Evolutionary conservation across 2,797 vertebrate genomes (phyloP).

Genomic region (Protosalanx chinensis): DNA sequence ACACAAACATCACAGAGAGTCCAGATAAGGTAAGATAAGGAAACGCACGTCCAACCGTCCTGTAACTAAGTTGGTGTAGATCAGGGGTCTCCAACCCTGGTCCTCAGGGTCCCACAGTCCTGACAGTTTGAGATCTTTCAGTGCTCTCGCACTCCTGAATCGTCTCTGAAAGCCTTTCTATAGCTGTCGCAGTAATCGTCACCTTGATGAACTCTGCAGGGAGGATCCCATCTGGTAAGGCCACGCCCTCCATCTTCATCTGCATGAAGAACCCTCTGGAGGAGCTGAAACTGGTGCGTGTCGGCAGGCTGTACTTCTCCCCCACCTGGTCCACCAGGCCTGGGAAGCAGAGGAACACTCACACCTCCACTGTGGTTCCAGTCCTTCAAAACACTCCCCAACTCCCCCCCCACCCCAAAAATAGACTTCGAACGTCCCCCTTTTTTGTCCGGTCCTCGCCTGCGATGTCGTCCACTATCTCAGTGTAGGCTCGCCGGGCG

Average conservation of each 20-base stretch:
- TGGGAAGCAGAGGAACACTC: conserved; percentile 46
- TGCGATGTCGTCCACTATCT: conserved; percentile 96
- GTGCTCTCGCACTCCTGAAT: no score
- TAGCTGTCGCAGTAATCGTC: not conserved
- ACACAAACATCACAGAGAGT: conserved; percentile 16
- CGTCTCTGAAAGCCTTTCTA: no score
- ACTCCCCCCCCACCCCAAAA: no score
- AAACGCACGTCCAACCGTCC: not conserved
- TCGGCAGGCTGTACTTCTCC: conserved; percentile 82
- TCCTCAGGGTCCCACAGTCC: no score
- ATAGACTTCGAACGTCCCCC: no score
- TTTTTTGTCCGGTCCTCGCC: conserved; percentile 60
- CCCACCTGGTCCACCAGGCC: conserved; percentile 86
- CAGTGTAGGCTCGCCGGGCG: conserved; percentile 89
- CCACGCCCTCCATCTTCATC: conserved; percentile 79
- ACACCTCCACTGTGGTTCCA: not conserved
- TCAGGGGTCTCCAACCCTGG: no score
- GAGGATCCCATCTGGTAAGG: conserved; percentile 77
- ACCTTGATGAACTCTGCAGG: conserved; percentile 96
- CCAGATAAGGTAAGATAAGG: not conserved
- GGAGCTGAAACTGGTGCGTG: conserved; percentile 93
- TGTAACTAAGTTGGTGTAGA: not conserved
- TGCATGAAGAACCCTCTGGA: conserved; percentile 94
- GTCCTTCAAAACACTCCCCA: not conserved
- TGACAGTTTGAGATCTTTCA: no score